Evolutionary conservation across 2,888 invertebrate species (phyloP).

Genomic region (Caenorhabditis uteleia): DNA sequence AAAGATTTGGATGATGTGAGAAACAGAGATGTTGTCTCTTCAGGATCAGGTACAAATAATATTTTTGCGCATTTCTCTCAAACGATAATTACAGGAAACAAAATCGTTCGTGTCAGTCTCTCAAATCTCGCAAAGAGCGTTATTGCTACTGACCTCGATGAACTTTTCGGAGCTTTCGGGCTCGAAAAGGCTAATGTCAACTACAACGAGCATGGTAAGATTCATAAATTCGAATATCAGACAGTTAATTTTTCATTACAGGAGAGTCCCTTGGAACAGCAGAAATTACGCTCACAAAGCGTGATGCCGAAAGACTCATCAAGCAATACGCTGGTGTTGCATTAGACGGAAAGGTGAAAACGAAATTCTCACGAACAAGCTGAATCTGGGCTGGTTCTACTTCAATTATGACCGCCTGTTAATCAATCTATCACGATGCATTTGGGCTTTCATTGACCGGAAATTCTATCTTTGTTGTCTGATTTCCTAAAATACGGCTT

Average conservation of each 20-base stretch:
- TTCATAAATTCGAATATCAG: not conserved
- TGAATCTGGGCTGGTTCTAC: too few relatives aligned
- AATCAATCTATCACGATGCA: too few relatives aligned
- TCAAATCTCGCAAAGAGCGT: constrained; percentile 48
- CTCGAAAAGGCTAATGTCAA: constrained; percentile 46
- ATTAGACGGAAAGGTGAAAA: constrained; percentile 42
- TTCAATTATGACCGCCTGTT: too few relatives aligned
- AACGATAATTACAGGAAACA: constrained; percentile 20
- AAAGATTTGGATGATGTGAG: constrained; percentile 19
- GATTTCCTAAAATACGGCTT: too few relatives aligned
- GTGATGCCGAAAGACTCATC: constrained; percentile 43
- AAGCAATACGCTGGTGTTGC: constrained; percentile 41
- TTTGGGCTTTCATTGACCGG: too few relatives aligned
- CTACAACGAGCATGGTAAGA: constrained; percentile 48
- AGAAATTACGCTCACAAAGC: constrained; percentile 44
- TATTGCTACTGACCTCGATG: constrained; percentile 47
- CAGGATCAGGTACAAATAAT: not conserved
- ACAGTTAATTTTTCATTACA: constrained; percentile 4
- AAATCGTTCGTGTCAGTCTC: constrained; percentile 39
- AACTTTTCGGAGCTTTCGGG: constrained; percentile 44
- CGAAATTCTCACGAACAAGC: too few relatives aligned
- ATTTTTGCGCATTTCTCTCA: not conserved
- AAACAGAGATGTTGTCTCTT: not conserved
- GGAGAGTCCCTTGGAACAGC: constrained; percentile 53
- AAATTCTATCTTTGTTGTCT: too few relatives aligned